Evolutionary conservation across 2,113 vertebrate genomes (phyloP).

Genomic region (Rhombomys opimus): DNA sequence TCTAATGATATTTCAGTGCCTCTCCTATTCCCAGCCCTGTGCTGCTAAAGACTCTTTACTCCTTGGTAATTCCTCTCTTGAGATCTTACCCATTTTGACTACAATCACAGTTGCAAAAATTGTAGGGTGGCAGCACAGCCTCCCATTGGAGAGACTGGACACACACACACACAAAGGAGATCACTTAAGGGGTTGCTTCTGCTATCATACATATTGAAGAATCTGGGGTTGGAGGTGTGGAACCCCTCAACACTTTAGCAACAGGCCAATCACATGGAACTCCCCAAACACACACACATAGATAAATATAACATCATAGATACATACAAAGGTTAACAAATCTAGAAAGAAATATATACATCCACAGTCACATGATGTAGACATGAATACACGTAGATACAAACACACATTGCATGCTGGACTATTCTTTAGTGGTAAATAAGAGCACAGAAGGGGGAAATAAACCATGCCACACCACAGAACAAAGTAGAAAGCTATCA

Average conservation of each 20-base stretch:
- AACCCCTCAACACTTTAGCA: slow-evolving; percentile 2
- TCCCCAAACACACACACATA: background rate
- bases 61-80: background rate
- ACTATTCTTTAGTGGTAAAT: slow-evolving; percentile 40
- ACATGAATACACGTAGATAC: background rate
- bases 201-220: background rate
- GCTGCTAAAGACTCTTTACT: background rate
- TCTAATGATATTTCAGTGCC: background rate
- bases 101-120: slow-evolving; percentile 34
- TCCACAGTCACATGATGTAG: background rate
- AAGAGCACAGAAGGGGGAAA: slow-evolving; percentile 22
- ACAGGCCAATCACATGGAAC: slow-evolving; percentile 3
- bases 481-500: slow-evolving; percentile 69
- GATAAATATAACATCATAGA: slow-evolving; percentile 2
- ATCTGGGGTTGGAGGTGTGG: background rate
- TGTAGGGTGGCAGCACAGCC: background rate
- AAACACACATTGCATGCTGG: background rate
- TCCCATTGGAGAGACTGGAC: background rate
- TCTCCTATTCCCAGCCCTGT: background rate
- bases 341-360: slow-evolving; percentile 21
- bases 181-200: background rate
- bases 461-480: slow-evolving; percentile 63
- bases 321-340: background rate
- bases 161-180: slow-evolving; percentile 5
- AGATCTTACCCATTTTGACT: slow-evolving; percentile 35